Evolutionary conservation across 2,888 invertebrate species (phyloP), one percentile per base, ranked within the genome.

Genomic region (Cataglyphis albicans): DNA sequence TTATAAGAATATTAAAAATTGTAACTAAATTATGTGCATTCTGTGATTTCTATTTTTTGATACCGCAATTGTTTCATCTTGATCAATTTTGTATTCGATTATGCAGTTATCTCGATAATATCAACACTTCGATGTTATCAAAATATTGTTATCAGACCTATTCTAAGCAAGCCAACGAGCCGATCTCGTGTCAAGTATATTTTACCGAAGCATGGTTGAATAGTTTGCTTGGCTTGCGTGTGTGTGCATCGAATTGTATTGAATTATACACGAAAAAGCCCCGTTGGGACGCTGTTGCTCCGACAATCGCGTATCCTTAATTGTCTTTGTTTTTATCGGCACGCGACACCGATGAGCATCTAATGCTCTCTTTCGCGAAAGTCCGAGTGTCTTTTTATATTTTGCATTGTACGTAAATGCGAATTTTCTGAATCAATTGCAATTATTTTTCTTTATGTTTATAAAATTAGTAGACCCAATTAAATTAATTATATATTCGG

Each of bases 201-300:
- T 25, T 32, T 44, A 44, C 21, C 48, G 35, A 75, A 65, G 21
- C 10, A 5, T 74, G 44, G 41, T 35, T 6, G 65, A 72, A 38
- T 57, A 70, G 78, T 44, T 81, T 85, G 70, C 63, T 67, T 64
- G 52, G 61, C 21, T 72, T 72, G 41, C 70, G 61, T 52, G n/a
- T 52, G 18, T n/a, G 2, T 59, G 81, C 63, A 35, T 48, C 15
- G 61, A 10, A 75, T 84, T 74, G 48, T 64, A 25, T 38, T 64
- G 61, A 57, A 75, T 84, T 81, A 52, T 29, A 52, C n/a, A 25
- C 35, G 82, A 78, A 78, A 67, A 76, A n/a, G n/a, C 65, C 75
- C 75, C 80, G 29, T 21, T 72, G 48, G 84, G 55, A 72, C 57
- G 70, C 52, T 57, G 72, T 84, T 72, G 57, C 25, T 32, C 35